Evolutionary conservation across 2,888 invertebrate species (phyloP), one percentile per base, ranked within the genome.

Genomic region (Clanis bilineata): DNA sequence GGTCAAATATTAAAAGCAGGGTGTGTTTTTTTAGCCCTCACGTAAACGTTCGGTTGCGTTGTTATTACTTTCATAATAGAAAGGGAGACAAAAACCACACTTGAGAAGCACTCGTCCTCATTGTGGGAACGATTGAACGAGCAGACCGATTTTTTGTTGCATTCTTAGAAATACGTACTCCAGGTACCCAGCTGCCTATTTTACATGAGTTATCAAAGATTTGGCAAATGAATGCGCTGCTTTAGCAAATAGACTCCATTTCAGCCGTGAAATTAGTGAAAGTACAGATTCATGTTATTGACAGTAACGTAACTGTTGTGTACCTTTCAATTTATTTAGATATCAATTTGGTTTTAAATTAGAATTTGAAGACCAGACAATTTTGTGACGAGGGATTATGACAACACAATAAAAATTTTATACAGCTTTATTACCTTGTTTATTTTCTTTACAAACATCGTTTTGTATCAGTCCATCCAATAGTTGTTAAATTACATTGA

Each of bases 41-140:
- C 38, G 18, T 54, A 54, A 28, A 28, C 51, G 18, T 51, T 51
- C n/a, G 51, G 28, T 51, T 51, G 4, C n/a, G 18, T 41, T 83
- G 87, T 86, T 88, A 83, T 86, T 84, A 87, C 85, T 85, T 81
- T 75, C 87, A 83, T 86, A 88, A 87, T 87, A 86, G 84, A 79
- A 78, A 67, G 73, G 41, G 71, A 80, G 82, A 88, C 82, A 91
- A 91, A 91, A 90, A 90, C 82, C 74, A 79, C 87, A 88, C 91
- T 90, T 84, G 85, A 91, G 82, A 85, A 80, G 75, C 77, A 86
- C 88, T 76, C 72, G 74, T 72, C 69, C 64, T 77, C 77, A 82
- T 86, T 92, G 88, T 91, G 91, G 89, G 91, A 90, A 90, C 82
- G 76, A 79, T 77, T 75, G 73, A 83, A 80, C 79, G 77, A 81